A percentile compares a stretch with the other conserved stretches of the same genome.
Evolutionary conservation across 1,140 invertebrate species (phyloP).

Genomic region (Trinorchestia longiramus): DNA sequence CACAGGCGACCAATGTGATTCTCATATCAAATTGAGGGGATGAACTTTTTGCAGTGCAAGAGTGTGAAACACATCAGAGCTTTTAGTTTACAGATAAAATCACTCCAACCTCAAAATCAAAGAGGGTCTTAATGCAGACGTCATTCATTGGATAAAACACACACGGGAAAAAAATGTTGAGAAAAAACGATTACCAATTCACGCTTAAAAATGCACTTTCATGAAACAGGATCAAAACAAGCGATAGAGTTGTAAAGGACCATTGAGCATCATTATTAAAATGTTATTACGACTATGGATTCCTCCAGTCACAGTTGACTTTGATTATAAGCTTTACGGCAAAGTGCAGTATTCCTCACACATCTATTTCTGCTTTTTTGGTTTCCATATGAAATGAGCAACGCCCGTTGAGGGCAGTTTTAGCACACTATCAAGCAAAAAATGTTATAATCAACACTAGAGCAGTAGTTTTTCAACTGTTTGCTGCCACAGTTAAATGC

Average conservation of each 20-base stretch:
- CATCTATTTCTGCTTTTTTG: not conserved
- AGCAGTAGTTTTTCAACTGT: not conserved
- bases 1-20: not conserved
- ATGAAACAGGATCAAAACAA: not conserved
- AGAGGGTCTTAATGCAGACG: not conserved
- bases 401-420: not conserved
- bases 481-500: not conserved
- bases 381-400: not conserved
- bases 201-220: not conserved
- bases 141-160: not conserved
- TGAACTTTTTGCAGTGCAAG: not conserved
- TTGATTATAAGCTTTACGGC: not conserved
- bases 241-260: not conserved
- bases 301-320: not conserved
- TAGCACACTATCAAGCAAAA: not conserved
- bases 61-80: not conserved
- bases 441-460: not conserved
- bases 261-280: not conserved
- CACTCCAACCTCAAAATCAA: not conserved
- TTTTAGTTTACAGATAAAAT: not conserved
- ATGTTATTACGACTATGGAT: not conserved
- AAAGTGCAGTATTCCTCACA: not conserved
- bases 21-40: not conserved
- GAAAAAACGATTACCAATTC: not conserved
- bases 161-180: not conserved